A percentile compares a stretch with the other conserved stretches of the same genome.
These are phyloP conservation scores for Cinclus mexicanus DNA, from an alignment of 2,113 vertebrate species.

Conservation along the genomic window DNA sequence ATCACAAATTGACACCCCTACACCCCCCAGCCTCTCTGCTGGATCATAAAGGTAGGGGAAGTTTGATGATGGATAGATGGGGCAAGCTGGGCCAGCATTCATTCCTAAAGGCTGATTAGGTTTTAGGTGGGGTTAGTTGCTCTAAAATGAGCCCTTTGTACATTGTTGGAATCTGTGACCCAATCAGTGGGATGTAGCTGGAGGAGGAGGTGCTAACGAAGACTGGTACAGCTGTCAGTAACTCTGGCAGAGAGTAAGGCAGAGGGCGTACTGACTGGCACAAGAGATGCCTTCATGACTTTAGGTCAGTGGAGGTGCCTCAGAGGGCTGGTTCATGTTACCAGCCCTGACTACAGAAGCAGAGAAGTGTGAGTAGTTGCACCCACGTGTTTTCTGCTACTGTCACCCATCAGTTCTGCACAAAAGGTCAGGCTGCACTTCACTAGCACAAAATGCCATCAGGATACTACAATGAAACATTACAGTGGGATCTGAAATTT, in stretches of 20 bases:
- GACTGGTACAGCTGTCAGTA: slow-evolving; percentile 55
- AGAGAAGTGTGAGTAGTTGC: background rate
- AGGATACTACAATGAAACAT: background rate
- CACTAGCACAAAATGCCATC: background rate
- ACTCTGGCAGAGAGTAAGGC: background rate
- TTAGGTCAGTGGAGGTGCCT: background rate
- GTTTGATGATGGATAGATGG: background rate
- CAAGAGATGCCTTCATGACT: background rate
- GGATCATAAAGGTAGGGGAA: background rate
- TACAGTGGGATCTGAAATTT: background rate
- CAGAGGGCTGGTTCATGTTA: background rate
- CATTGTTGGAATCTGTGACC: slow-evolving; percentile 63
- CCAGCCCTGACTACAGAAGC: background rate
- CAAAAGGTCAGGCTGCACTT: background rate
- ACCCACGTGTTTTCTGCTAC: background rate
- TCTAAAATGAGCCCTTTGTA: slow-evolving; percentile 75
- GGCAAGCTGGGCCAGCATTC: background rate
- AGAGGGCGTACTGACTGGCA: background rate
- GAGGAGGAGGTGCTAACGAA: slow-evolving; percentile 57
- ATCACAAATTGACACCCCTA: background rate
- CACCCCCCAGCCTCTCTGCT: too few relatives aligned
- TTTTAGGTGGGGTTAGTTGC: slow-evolving; percentile 32
- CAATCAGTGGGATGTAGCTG: slow-evolving; percentile 53
- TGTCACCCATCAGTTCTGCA: background rate
- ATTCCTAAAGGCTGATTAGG: background rate